These are phyloP conservation scores for Hippolais icterina DNA, from an alignment of 2,113 vertebrate species.

Conservation along the genomic window DNA sequence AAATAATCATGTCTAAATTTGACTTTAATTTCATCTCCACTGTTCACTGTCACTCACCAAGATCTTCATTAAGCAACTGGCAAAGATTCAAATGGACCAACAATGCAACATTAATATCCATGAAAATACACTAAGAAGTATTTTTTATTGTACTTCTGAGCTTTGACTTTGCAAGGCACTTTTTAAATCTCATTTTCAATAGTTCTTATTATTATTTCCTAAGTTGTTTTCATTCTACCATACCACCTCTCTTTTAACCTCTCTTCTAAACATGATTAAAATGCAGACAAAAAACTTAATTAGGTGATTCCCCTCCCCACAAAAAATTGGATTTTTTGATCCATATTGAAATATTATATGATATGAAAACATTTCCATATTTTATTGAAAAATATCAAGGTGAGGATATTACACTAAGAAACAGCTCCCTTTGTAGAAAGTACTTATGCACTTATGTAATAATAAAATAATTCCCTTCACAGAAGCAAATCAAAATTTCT, in stretches of 20 bases:
- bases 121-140: not conserved
- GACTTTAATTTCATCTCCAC: not conserved
- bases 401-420: not conserved
- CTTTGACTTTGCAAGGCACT: not conserved
- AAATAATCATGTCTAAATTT: not conserved
- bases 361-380: too few relatives aligned
- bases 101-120: not conserved
- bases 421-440: not conserved
- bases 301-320: accelerated
- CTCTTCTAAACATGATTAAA: not conserved
- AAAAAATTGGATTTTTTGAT: not conserved
- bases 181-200: not conserved
- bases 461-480: not conserved
- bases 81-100: not conserved
- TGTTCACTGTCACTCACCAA: not conserved
- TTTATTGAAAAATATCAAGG: not conserved
- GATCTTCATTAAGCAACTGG: not conserved
- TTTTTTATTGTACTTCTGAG: not conserved
- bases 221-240: not conserved
- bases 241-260: not conserved
- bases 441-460: not conserved
- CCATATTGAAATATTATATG: too few relatives aligned
- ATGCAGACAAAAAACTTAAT: not conserved
- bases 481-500: not conserved
- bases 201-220: not conserved